phyloP scores from a whole-genome alignment of 2,797 vertebrate genomes.

The Artibeus jamaicensis region DNA sequence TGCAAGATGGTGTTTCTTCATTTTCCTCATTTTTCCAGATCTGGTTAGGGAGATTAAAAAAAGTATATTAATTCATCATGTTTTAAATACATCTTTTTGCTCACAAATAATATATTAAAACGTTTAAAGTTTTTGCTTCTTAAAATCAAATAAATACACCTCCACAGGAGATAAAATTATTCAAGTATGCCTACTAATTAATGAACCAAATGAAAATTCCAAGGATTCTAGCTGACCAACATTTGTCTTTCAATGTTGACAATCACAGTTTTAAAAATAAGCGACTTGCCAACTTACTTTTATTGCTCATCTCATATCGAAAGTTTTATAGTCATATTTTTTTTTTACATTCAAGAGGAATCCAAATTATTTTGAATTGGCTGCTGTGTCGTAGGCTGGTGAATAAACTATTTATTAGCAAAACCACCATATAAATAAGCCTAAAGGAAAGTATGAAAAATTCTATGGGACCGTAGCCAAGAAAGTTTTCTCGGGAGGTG shows the following conservation, averaged over 20 bases:
- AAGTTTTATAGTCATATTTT: not conserved
- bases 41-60: conserved; percentile 9
- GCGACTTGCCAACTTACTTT: conserved; percentile 9
- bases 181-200: not conserved
- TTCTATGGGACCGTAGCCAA: not conserved
- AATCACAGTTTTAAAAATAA: conserved; percentile 44
- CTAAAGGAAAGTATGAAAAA: conserved; percentile 37
- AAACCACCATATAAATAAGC: conserved; percentile 36
- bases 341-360: not conserved
- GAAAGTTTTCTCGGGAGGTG: not conserved
- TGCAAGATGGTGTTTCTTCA: conserved; percentile 24
- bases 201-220: conserved; percentile 23
- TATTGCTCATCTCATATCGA: not conserved
- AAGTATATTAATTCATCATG: conserved; percentile 39
- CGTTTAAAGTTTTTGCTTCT: not conserved
- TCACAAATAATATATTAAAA: conserved; percentile 21
- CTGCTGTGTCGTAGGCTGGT: conserved; percentile 7
- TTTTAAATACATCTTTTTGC: conserved; percentile 57
- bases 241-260: conserved; percentile 8
- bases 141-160: not conserved
- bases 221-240: not conserved
- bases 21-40: conserved; percentile 48
- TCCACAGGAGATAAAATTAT: not conserved
- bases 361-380: conserved; percentile 22
- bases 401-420: conserved; percentile 38